Percentiles rank a stretch among this genome's conserved stretches.
These are phyloP conservation scores for Sparidentex hasta DNA, from an alignment of 2,797 vertebrate genomes.

Conservation along the genomic window DNA sequence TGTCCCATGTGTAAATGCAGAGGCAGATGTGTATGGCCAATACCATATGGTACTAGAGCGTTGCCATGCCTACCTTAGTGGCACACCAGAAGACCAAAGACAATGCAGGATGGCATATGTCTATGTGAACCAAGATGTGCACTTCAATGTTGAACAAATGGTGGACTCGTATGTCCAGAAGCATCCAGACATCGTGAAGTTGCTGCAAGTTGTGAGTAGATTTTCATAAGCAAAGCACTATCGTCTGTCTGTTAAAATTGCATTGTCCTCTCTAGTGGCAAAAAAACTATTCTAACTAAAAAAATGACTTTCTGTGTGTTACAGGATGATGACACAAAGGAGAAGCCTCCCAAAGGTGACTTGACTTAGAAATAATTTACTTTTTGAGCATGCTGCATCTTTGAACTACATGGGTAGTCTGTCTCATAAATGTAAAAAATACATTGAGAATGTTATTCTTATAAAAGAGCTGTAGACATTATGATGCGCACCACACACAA, in stretches of 20 bases:
- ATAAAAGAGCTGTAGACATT: not conserved
- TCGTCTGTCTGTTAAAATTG: not conserved
- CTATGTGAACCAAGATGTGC: constrained; percentile 95
- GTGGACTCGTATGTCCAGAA: constrained; percentile 93
- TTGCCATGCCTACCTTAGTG: constrained; percentile 90
- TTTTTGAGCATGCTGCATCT: not conserved
- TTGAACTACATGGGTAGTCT: not conserved
- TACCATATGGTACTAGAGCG: constrained; percentile 92
- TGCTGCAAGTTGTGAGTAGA: constrained; percentile 81
- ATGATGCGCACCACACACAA: not conserved
- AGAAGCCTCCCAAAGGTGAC: constrained; percentile 82
- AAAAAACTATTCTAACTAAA: constrained; percentile 11
- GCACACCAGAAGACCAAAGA: constrained; percentile 89
- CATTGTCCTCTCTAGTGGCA: not conserved
- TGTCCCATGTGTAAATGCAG: constrained; percentile 94
- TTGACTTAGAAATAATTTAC: not conserved
- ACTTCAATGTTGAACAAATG: constrained; percentile 95
- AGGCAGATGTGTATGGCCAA: constrained; percentile 91
- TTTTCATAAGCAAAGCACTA: not conserved
- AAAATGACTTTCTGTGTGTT: constrained; percentile 40
- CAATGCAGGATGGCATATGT: constrained; percentile 92
- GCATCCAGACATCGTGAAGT: constrained; percentile 88
- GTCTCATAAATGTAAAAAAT: not conserved
- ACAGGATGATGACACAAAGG: constrained; percentile 81
- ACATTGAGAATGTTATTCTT: not conserved